Base-by-base conservation (phyloP, 2,797 vertebrate genomes). In the Otus scops region DNA sequence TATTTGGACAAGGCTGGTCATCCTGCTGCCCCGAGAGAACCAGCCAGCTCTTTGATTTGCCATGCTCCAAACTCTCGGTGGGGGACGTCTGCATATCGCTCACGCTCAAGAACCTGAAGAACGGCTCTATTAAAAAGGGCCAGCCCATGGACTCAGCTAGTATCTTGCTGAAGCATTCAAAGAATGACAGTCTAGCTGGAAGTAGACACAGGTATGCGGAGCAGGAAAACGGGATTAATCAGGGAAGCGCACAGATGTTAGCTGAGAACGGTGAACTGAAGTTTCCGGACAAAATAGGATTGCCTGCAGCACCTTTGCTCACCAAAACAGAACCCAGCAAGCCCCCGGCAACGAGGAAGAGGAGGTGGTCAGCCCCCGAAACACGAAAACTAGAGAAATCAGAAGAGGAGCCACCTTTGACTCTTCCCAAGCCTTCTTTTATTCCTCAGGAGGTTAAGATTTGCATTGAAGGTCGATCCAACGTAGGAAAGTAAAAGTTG, bases 21-120 rank as follows among this genome's bases (percentile, higher is more conserved):
- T 99, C 99, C 39, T 99, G 99, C 98, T 99, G 99, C 95, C 99
- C 99, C 0, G 99, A 99, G 96, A 98, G 99, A 98, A 99, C 99
- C 98, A 99, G 98, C 94, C 99, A 99, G 97, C 98, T 99, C 85
- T 98, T 99, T 96, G 99, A 99, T 97, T 98, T 99, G 98, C 99
- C 99, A 30, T 99, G 99, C 97, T 98, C 99, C 98, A 99, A 99
- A 98, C 99, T 99, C 85, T 99, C 99, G 0, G 99, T 99, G 80
- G 99, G 99, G 39, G 99, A 99, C 11, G 99, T 99, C 97, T 99
- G 99, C 98, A 99, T 99, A 98, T 99, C 99, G 7, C 99, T 99
- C 78, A 99, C 99, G 8, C 99, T 99, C 96, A 99, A 99, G 98
- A 99, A 99, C 98, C 98, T 99, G 98, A 99, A 98, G 98, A 99